These are phyloP conservation scores for Hydrophis major DNA, from an alignment of 2,797 vertebrate species.

Conservation along the genomic window DNA sequence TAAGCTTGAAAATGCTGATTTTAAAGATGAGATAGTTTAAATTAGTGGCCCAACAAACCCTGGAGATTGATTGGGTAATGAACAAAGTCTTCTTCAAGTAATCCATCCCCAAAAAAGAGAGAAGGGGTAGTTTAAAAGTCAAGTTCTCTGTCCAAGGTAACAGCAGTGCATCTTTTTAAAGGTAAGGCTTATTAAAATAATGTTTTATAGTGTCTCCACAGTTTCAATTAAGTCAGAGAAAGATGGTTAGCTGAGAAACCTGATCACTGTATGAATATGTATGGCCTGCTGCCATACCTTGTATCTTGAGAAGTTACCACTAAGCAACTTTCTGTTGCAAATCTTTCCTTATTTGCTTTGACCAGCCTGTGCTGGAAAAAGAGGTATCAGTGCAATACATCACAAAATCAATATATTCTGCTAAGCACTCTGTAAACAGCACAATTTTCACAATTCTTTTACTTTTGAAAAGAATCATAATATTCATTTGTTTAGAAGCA, in stretches of 20 bases:
- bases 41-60: conserved; percentile 41
- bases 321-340: neutral
- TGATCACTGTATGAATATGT: neutral
- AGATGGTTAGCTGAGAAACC: neutral
- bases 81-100: conserved; percentile 50
- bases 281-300: neutral
- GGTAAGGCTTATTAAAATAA: conserved; percentile 46
- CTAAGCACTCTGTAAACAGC: neutral
- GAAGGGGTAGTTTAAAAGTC: conserved; percentile 52
- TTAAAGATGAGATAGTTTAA: conserved; percentile 52
- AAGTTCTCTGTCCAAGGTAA: conserved; percentile 61
- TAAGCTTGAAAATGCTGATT: conserved; percentile 51
- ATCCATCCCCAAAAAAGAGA: conserved; percentile 52
- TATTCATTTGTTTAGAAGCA: neutral
- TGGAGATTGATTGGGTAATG: conserved; percentile 38
- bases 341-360: neutral
- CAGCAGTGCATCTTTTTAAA: conserved; percentile 56
- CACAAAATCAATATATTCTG: neutral
- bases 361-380: neutral
- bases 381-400: neutral
- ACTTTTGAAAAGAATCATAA: neutral
- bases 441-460: neutral
- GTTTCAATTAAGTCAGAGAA: conserved; percentile 42
- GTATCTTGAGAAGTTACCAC: neutral
- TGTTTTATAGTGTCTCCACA: conserved; percentile 32